A percentile compares a stretch with the other conserved stretches of the same genome.
Evolutionary conservation across 2,113 vertebrate species (phyloP).

Genomic region (Penelope pileata): DNA sequence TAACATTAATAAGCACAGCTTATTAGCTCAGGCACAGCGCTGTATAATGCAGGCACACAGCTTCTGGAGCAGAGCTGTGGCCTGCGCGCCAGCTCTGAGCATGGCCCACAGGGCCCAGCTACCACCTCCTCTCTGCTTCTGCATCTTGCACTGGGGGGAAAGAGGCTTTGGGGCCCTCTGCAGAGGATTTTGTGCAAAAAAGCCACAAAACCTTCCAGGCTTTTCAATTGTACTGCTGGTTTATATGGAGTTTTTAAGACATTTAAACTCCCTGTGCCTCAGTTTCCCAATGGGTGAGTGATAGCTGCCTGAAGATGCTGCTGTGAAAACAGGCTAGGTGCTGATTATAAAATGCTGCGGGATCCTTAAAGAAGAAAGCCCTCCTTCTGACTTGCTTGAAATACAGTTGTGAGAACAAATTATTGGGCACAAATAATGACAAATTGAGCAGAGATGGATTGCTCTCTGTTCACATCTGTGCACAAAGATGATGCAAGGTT

Average conservation of each 20-base stretch:
- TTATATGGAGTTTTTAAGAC: background rate
- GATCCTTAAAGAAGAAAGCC: background rate
- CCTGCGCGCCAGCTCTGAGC: background rate
- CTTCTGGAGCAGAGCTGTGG: conserved; percentile 21
- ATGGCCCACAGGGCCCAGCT: background rate
- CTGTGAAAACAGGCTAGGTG: background rate
- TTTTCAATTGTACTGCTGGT: background rate
- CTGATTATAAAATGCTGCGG: background rate
- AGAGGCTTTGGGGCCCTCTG: background rate
- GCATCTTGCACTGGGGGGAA: background rate
- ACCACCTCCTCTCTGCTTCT: background rate
- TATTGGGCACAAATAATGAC: background rate
- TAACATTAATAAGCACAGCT: conserved; percentile 74
- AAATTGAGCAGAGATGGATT: background rate
- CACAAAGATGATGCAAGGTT: background rate
- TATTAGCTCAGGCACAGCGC: conserved; percentile 58
- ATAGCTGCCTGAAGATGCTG: background rate
- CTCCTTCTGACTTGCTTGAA: background rate
- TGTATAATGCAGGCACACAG: conserved; percentile 36
- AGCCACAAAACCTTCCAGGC: background rate
- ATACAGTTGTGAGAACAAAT: background rate
- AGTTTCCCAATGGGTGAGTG: background rate
- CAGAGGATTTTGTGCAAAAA: background rate
- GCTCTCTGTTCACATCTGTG: background rate
- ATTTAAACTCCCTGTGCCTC: background rate